Percentiles rank a stretch among this genome's conserved stretches.
Evolutionary conservation across 2,113 vertebrate species (phyloP).

Genomic region (Pogonocichla stellata): DNA sequence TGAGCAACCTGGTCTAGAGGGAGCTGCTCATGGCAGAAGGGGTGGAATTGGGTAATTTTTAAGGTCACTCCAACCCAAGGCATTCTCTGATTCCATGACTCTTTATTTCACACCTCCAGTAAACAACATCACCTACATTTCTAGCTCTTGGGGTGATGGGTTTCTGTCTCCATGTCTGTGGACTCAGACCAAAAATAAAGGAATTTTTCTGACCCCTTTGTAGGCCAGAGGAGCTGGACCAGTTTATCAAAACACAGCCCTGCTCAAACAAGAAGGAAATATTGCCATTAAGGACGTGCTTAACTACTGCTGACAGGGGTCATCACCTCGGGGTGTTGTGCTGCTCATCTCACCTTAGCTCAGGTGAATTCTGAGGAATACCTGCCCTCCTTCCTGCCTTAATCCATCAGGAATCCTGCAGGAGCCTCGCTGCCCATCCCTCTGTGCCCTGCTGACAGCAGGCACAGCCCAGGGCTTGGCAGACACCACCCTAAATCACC

Average conservation of each 20-base stretch:
- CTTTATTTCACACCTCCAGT: background rate
- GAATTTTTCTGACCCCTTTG: background rate
- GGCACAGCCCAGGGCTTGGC: background rate
- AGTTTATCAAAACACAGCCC: background rate
- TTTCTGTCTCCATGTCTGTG: background rate
- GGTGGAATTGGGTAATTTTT: background rate
- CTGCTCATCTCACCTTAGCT: background rate
- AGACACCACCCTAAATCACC: background rate
- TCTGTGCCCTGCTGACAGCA: background rate
- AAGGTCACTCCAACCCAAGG: background rate
- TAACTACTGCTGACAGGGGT: background rate
- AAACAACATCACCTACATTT: background rate
- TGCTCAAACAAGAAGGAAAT: background rate
- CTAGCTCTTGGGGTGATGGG: background rate
- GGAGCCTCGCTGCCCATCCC: background rate
- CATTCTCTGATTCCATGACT: background rate
- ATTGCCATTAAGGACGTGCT: background rate
- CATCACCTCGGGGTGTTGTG: background rate
- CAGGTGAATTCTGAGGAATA: background rate
- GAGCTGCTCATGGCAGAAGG: background rate
- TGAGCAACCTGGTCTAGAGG: background rate
- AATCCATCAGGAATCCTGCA: fast-evolving
- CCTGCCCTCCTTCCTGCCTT: background rate
- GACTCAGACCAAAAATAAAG: background rate
- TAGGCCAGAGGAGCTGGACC: background rate